Percentiles rank a stretch among this genome's conserved stretches.
These are phyloP conservation scores for Stratiomys singularior DNA, from an alignment of 2,888 invertebrate genomes.

Conservation along the genomic window DNA sequence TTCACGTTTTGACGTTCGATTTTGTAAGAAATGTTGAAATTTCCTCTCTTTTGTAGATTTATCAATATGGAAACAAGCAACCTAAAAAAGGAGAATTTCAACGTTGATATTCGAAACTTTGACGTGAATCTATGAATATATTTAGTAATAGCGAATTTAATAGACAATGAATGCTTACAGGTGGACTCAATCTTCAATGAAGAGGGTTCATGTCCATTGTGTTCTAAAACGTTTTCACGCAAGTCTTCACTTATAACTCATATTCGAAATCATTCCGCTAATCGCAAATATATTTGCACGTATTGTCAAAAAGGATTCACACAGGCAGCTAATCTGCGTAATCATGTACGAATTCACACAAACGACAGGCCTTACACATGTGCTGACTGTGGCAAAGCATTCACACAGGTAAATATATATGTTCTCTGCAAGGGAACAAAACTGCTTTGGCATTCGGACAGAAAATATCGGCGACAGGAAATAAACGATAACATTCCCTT, in stretches of 20 bases:
- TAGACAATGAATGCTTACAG: slow-evolving; percentile 53
- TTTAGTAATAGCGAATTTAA: not conserved
- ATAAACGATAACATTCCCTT: too few species aligned
- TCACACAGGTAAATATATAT: slow-evolving; percentile 60
- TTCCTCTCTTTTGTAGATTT: too few species aligned
- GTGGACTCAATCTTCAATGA: slow-evolving; percentile 65
- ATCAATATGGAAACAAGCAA: too few species aligned
- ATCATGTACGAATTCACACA: slow-evolving; percentile 66
- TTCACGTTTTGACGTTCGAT: too few species aligned
- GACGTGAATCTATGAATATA: not conserved
- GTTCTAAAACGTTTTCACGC: slow-evolving; percentile 65
- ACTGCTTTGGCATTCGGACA: too few species aligned
- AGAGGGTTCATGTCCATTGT: slow-evolving; percentile 65
- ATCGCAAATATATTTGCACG: slow-evolving; percentile 65
- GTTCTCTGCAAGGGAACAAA: too few species aligned
- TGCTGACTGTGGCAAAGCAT: slow-evolving; percentile 65
- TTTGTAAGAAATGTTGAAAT: too few species aligned
- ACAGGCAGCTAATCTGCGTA: slow-evolving; percentile 66
- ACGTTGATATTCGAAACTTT: too few species aligned
- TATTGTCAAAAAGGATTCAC: slow-evolving; percentile 66
- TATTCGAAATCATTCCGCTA: slow-evolving; percentile 66
- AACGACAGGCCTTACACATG: slow-evolving; percentile 66
- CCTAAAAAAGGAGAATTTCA: too few species aligned
- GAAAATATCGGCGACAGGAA: too few species aligned
- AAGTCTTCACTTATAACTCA: slow-evolving; percentile 65